phyloP scores from a whole-genome alignment of 2,888 invertebrate genomes.

The Mythimna vitellina region DNA sequence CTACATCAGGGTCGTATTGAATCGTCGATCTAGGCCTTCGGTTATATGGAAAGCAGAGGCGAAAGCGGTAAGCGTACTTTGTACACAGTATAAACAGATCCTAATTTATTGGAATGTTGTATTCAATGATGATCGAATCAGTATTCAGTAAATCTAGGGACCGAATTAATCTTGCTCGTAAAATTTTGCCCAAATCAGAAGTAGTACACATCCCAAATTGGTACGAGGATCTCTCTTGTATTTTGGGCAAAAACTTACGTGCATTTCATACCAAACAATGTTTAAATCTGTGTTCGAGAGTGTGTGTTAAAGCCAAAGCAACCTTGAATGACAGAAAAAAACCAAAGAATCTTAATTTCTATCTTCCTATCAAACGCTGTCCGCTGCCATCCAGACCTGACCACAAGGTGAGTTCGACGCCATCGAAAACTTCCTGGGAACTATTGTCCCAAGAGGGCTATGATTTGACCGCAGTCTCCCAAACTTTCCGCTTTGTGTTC shows the following conservation, averaged over 20 bases:
- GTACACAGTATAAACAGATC: background rate
- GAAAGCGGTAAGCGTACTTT: constrained; percentile 5
- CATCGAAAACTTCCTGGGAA: constrained; percentile 77
- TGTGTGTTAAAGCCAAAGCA: background rate
- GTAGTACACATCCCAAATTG: too few species aligned
- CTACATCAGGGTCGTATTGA: constrained; percentile 73
- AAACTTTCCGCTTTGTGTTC: constrained; percentile 79
- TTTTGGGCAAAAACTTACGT: too few species aligned
- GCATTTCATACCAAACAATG: background rate
- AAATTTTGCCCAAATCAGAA: too few species aligned
- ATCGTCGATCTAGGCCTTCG: constrained; percentile 60
- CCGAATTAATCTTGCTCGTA: too few species aligned
- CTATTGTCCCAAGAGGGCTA: constrained; percentile 80
- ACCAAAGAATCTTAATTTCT: too few species aligned
- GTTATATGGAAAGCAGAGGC: constrained; percentile 35
- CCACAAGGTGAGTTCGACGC: constrained; percentile 48
- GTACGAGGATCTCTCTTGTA: too few species aligned
- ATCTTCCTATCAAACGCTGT: constrained; percentile 2
- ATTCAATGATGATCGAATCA: background rate
- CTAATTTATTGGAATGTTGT: background rate
- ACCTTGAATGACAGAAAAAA: background rate
- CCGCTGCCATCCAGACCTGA: constrained; percentile 31
- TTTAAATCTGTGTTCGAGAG: background rate
- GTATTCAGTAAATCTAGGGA: too few species aligned
- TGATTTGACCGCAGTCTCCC: constrained; percentile 84